Base-by-base conservation (phyloP, 2,888 invertebrate species). In the Ectemnius lituratus region DNA sequence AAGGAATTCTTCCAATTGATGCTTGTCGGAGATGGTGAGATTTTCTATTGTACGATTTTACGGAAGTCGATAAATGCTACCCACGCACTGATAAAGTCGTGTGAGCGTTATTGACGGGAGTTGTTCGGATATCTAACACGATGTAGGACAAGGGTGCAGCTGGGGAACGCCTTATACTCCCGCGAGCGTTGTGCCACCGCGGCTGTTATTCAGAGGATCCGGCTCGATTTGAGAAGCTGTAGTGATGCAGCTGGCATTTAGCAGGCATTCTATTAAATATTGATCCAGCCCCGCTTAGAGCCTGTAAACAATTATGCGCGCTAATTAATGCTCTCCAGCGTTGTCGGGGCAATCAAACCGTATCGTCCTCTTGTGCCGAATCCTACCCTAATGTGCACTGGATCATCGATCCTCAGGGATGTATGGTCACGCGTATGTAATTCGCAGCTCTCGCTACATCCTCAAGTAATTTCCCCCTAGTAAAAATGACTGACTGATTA, bases 301-400 rank as follows among this genome's bases (percentile, higher is more conserved):
- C 86, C 84, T 86, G 88, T 87, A 89, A 90, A 90, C 88, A 90
- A 90, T 90, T 90, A 90, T 90, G 87, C 88, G 86, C 88, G 88
- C 88, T 89, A 90, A 90, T 89, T 90, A 89, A 89, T 89, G 88
- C 88, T 37, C 37, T 37, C 37, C 1, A 37, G 37, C 37, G 37
- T 37, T 37, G 37, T 37, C 37, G 37, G 37, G 37, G 37, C 37
- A 37, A 8, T 89, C 87, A 87, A 89, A 86, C 83, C 85, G 83
- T 81, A 86, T 86, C 86, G 85, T 86, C 86, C 85, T 85, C 84
- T 79, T 82, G 73, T 83, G 84, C 80, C 83, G 76, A 81, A 81
- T 80, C 80, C 81, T 72, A 62, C 63, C 63, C 52, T 52, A 14
- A 14, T 52, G 62, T 62, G 62, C 61, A 63, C 58, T 74, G 73